Evolutionary conservation across 2,113 vertebrate species (phyloP).

Genomic region (Meleagris gallopavo): DNA sequence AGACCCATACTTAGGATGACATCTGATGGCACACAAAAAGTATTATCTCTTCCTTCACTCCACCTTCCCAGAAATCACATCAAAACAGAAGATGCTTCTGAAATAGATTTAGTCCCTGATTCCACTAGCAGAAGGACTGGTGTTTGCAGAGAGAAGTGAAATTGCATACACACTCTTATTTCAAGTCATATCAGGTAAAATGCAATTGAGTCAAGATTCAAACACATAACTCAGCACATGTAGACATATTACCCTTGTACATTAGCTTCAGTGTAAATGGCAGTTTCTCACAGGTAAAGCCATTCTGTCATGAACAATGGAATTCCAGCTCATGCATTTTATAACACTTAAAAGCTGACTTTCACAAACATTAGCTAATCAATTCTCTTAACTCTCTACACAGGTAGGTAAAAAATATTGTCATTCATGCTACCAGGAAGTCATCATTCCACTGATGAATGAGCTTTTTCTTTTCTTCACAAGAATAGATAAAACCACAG

Average conservation of each 20-base stretch:
- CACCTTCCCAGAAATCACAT: background rate
- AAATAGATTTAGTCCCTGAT: background rate
- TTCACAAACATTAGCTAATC: background rate
- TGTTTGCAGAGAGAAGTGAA: background rate
- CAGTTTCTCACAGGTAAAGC: background rate
- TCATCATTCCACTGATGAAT: constrained; percentile 26
- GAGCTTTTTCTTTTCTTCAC: constrained; percentile 34
- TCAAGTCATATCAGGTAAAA: background rate
- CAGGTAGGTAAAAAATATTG: constrained; percentile 6
- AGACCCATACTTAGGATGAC: background rate
- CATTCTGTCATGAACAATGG: background rate
- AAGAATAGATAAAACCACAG: constrained; percentile 64
- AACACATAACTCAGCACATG: constrained; percentile 12
- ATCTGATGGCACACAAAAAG: background rate
- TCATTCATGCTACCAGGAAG: constrained; percentile 42
- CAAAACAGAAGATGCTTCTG: background rate
- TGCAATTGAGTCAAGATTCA: background rate
- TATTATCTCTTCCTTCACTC: background rate
- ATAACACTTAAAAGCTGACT: background rate
- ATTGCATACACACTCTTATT: background rate
- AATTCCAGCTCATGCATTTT: background rate
- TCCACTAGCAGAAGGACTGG: background rate
- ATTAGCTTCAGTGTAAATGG: background rate
- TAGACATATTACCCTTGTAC: background rate
- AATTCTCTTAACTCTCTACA: background rate